These are phyloP conservation scores for Petaurus breviceps DNA, from an alignment of 2,113 vertebrate genomes.

Conservation along the genomic window DNA sequence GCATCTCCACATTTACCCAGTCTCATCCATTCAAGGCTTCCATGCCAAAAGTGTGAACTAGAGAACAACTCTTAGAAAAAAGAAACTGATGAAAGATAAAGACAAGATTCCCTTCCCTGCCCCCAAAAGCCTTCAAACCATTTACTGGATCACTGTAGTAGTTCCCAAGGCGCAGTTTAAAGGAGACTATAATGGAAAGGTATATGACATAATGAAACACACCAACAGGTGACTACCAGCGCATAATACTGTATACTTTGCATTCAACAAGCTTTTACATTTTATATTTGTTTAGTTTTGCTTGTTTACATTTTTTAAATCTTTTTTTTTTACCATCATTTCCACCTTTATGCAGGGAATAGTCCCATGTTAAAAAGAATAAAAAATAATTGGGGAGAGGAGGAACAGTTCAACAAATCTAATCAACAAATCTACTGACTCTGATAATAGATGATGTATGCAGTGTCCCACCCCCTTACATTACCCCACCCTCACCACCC, in stretches of 20 bases:
- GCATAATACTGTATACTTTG: not conserved
- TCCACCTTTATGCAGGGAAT: not conserved
- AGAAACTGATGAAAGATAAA: not conserved
- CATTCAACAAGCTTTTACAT: not conserved
- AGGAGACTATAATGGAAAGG: not conserved
- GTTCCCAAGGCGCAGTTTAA: conserved; percentile 21
- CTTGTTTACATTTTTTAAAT: not conserved
- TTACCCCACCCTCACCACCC: not conserved
- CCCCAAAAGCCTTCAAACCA: not conserved
- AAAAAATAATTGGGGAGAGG: not conserved
- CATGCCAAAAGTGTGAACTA: not conserved
- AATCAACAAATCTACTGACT: not conserved
- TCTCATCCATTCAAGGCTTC: not conserved
- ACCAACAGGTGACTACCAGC: not conserved
- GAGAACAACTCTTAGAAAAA: not conserved
- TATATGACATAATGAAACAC: not conserved
- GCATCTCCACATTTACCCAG: not conserved
- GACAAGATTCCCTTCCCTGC: not conserved
- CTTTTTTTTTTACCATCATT: not conserved
- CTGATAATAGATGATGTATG: not conserved
- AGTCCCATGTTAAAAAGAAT: not conserved
- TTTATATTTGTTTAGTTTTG: not conserved
- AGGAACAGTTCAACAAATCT: not conserved
- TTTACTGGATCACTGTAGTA: not conserved
- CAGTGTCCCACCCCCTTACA: not conserved